phyloP scores from a whole-genome alignment of 2,113 vertebrate species.

The Sula dactylatra region DNA sequence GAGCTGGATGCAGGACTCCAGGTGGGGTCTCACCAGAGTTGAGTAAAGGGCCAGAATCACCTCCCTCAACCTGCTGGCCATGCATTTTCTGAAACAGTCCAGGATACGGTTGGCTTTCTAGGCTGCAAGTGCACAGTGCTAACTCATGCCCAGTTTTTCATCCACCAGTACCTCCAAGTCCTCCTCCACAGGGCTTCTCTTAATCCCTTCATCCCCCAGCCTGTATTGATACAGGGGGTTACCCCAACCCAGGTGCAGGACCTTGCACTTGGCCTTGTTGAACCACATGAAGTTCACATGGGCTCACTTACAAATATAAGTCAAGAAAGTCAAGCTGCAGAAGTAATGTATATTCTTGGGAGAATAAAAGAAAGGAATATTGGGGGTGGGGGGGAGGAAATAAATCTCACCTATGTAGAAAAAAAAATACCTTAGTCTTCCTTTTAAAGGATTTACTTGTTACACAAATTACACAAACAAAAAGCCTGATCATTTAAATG shows the following conservation, averaged over 20 bases:
- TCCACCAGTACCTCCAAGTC: neutral
- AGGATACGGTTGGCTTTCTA: neutral
- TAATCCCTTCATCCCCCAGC: neutral
- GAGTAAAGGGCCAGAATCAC: neutral
- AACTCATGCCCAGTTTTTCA: too few relatives aligned
- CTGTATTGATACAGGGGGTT: neutral
- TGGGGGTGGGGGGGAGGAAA: neutral
- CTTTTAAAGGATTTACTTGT: neutral
- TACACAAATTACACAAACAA: neutral
- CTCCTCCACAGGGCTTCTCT: neutral
- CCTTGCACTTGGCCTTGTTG: neutral
- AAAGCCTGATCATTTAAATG: neutral
- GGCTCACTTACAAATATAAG: neutral
- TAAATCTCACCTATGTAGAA: neutral
- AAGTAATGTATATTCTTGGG: neutral
- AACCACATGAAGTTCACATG: neutral
- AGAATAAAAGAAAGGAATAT: neutral
- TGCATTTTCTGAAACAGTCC: neutral
- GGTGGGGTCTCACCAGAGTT: neutral
- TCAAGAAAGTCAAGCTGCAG: neutral
- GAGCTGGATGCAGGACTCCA: neutral
- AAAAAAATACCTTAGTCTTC: neutral
- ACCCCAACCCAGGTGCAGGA: neutral
- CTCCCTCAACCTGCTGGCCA: neutral
- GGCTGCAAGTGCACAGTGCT: rapidly evolving